Conservation (phyloP, 2,888 invertebrate species). For the Uropetala carovei region DNA sequence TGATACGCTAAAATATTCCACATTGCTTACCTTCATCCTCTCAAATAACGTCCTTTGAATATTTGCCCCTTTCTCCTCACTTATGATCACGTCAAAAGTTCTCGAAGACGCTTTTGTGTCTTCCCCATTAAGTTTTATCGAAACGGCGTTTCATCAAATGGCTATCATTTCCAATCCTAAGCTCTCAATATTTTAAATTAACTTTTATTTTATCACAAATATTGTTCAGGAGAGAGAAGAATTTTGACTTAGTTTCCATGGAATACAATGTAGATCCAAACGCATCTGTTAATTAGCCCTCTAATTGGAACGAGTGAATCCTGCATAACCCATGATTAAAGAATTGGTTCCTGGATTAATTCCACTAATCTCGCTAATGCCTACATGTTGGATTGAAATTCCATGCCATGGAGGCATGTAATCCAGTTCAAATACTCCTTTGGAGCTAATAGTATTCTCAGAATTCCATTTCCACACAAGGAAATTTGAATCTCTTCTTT, state of each 20-base stretch:
- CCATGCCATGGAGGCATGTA: neutral
- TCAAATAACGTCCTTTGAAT: no score
- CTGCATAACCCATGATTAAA: neutral
- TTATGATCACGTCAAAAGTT: no score
- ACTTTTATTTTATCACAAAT: neutral
- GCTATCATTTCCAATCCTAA: no score
- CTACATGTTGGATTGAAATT: neutral
- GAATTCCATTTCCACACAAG: neutral
- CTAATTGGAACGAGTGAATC: neutral
- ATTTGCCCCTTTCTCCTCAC: no score
- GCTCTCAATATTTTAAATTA: no score
- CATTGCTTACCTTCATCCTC: no score
- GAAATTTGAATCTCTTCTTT: neutral
- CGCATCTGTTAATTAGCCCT: neutral
- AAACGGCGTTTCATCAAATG: no score
- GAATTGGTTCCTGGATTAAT: neutral
- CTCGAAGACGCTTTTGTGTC: no score
- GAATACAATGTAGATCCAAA: neutral
- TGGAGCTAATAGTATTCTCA: neutral
- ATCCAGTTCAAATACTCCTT: neutral
- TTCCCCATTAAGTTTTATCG: no score
- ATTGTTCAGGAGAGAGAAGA: neutral
- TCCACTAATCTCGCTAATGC: neutral
- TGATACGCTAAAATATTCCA: no score
- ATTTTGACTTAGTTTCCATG: neutral